Evolutionary conservation across 2,797 vertebrate genomes (phyloP), one percentile per base, ranked within the genome.

Genomic region (Setipinna tenuifilis): DNA sequence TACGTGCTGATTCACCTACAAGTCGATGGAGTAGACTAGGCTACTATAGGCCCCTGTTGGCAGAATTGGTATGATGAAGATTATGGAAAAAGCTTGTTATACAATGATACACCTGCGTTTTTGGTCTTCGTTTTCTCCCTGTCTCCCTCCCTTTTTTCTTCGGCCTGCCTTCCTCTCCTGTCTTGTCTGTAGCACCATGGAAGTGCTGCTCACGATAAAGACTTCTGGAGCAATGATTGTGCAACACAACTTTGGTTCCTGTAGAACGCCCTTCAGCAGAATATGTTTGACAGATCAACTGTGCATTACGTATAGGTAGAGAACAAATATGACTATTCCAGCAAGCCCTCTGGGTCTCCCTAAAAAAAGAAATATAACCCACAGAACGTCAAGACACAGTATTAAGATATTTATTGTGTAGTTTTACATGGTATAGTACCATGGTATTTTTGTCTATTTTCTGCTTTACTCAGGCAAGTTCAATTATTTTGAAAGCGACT

Each of bases 1-100:
- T 97, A 96, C 96, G 96, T 95, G 96, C 95, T 95, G 97, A 97
- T 98, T 98, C 96, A 97, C 96, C 96, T 97, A 96, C 94, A 95
- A 97, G 96, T 97, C 96, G 96, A 97, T 95, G 91, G 96, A 94
- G 97, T 96, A 97, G 71, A 41, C 96, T 96, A 95, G 94, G 95
- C 94, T 93, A 91, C 96, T 95, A 95, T 82, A 44, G 35, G 71
- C 71, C 71, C 71, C 71, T 78, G 35, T n/a, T 5, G 68, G 31
- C 5, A 78, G 71, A 44, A 44, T 21, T 78, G 71, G 6, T 41
- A 7, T 9, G 71, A 78, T 75, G 28, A 16, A 35, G 68, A 75
- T 78, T 35, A 35, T 44, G 19, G 31, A 44, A 19, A 78, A 41
- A 75, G 3, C 41, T 78, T 0, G 28, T 31, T 31, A 31, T 31